Evolutionary conservation across 1,140 invertebrate genomes (phyloP), one percentile per base, ranked within the genome.

Genomic region (Sycophila sp.): DNA sequence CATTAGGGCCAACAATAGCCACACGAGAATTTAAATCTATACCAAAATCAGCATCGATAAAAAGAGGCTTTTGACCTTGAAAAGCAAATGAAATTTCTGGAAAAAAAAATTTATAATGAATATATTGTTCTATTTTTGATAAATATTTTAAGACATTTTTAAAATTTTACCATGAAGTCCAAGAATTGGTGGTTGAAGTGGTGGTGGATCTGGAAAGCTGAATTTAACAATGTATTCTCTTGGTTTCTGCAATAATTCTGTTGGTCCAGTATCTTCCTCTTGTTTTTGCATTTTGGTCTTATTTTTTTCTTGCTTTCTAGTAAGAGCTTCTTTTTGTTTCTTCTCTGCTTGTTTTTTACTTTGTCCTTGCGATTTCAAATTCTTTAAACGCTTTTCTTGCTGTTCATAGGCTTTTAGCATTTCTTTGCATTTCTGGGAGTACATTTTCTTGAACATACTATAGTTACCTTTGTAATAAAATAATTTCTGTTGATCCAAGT

Each of bases 391-490:
- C 84, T 98, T 99, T 81, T 99, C 97, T 83, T 99, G 98, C 81
- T 99, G 98, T 81, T 99, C 98, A 83, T 95, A 99, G 73, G 98
- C 96, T 82, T 99, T 99, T n/a, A 94, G 87, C 88, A 94, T 92
- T 85, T 99, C 97, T 78, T 95, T 96, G 10, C 94, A 88, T 81
- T 99, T 99, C 81, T 99, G 98, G 0, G 93, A 91, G 81, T 94
- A 94, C 98, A 99, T 99, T 86, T 99, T 99, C 86, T 99, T 99
- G 83, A 99, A 99, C 92, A 96, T 96, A 28, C 93, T 96, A 81
- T 98, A 99, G 86, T 99, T 99, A 73, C 98, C 98, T 85, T 97
- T 96, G 81, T 99, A 99, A 83, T 99, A 99, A 80, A 92, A 95
- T 8, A 99, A 86, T 83, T 99, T 99, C 76, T 96, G 92, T 72